These are phyloP conservation scores for Anoplolepis gracilipes DNA, from an alignment of 1,140 invertebrate species.

Conservation along the genomic window DNA sequence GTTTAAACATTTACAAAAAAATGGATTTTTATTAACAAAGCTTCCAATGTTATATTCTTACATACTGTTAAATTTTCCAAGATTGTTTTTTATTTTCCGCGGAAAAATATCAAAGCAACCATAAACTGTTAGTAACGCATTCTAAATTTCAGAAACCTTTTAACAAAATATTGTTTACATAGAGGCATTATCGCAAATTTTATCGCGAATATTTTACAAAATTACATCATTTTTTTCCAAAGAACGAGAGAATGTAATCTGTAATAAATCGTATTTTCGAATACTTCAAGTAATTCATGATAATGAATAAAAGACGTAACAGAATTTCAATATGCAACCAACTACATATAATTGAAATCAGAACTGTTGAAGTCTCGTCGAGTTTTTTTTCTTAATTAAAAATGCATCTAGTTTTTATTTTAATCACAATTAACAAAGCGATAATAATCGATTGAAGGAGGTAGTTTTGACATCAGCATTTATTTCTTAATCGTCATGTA, in stretches of 20 bases:
- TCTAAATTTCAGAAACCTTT: background rate
- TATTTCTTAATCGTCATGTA: background rate
- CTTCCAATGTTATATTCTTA: background rate
- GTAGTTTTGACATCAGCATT: conserved; percentile 24
- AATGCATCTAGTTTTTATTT: background rate
- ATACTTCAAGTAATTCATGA: background rate
- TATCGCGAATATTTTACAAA: background rate
- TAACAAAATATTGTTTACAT: background rate
- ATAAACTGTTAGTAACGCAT: conserved; percentile 3
- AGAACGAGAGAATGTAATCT: background rate
- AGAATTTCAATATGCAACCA: background rate
- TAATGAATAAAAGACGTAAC: background rate
- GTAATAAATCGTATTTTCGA: background rate
- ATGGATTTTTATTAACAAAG: background rate
- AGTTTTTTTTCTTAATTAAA: conserved; percentile 26
- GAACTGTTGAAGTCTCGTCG: background rate
- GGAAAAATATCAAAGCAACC: background rate
- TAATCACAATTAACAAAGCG: conserved; percentile 30
- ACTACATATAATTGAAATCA: too few species aligned
- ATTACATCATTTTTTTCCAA: background rate
- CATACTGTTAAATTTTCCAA: background rate
- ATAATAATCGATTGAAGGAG: conserved; percentile 2
- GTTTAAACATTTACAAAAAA: conserved; percentile 12
- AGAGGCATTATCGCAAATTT: background rate
- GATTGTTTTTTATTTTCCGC: background rate